phyloP scores from a whole-genome alignment of 1,140 invertebrate species.

The Tetramorium alpestre region DNA sequence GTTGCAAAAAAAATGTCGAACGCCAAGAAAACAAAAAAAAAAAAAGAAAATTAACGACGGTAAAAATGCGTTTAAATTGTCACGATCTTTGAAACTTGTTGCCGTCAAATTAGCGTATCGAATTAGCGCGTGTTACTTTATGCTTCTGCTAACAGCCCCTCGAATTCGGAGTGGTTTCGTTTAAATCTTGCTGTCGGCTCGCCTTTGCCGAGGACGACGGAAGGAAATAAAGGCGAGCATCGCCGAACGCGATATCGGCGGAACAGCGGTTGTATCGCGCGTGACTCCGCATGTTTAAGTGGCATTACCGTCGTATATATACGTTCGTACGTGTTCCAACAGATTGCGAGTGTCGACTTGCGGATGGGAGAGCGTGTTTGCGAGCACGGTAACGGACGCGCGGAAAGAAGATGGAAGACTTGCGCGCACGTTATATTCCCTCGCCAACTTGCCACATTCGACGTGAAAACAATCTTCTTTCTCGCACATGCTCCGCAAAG shows the following conservation, averaged over 20 bases:
- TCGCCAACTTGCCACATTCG: slow-evolving; percentile 30
- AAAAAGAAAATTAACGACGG: background rate
- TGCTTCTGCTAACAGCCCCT: background rate
- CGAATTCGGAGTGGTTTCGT: background rate
- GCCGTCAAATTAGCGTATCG: background rate
- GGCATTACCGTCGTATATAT: slow-evolving; percentile 55
- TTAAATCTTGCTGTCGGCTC: slow-evolving; percentile 27
- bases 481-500: background rate
- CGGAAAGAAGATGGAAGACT: slow-evolving; percentile 53
- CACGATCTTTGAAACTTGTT: background rate
- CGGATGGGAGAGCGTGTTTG: slow-evolving; percentile 31
- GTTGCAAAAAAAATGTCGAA: background rate
- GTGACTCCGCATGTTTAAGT: slow-evolving; percentile 77
- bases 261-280: slow-evolving; percentile 71
- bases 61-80: background rate
- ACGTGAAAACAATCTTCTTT: slow-evolving; percentile 47
- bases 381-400: slow-evolving; percentile 31
- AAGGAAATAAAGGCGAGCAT: slow-evolving; percentile 55
- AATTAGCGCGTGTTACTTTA: background rate
- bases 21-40: too few relatives aligned
- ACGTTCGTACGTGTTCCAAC: slow-evolving; percentile 49
- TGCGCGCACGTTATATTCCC: slow-evolving; percentile 33
- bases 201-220: slow-evolving; percentile 2
- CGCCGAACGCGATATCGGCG: slow-evolving; percentile 54
- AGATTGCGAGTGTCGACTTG: slow-evolving; percentile 50